These are phyloP conservation scores for Zosterops japonicus DNA, from an alignment of 2,113 vertebrate genomes.

Conservation along the genomic window DNA sequence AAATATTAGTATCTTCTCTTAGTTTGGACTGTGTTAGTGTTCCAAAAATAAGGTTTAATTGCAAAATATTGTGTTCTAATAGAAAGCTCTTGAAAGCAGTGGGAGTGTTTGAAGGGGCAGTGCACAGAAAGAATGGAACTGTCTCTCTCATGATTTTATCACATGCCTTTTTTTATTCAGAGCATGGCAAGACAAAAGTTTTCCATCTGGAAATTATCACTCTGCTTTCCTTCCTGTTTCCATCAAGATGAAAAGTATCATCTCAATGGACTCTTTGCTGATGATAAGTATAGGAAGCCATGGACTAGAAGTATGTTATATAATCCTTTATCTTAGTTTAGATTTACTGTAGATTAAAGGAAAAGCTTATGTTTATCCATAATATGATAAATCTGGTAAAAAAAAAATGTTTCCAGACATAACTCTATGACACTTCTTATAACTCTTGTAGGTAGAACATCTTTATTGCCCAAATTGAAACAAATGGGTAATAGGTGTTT, in stretches of 20 bases:
- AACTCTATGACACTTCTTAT: neutral
- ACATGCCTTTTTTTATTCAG: conserved; percentile 49
- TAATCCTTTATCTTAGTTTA: neutral
- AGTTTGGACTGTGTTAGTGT: neutral
- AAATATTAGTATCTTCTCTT: neutral
- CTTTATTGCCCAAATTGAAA: neutral
- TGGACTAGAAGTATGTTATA: conserved; percentile 76
- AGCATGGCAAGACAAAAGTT: conserved; percentile 68
- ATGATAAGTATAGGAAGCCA: conserved; percentile 74
- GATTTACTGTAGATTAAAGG: neutral
- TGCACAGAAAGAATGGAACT: neutral
- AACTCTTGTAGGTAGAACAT: neutral
- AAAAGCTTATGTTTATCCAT: neutral
- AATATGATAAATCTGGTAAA: neutral
- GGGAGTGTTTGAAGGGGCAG: neutral
- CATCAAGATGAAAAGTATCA: conserved; percentile 65
- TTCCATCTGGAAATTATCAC: conserved; percentile 66
- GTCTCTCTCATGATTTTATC: neutral
- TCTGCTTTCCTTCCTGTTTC: conserved; percentile 73
- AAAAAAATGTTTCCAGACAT: neutral
- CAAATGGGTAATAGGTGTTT: neutral
- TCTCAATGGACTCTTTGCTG: conserved; percentile 53
- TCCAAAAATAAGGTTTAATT: neutral
- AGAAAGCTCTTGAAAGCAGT: neutral
- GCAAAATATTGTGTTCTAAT: neutral